phyloP scores from a whole-genome alignment of 1,140 invertebrate species.

The Heliconius himera region DNA sequence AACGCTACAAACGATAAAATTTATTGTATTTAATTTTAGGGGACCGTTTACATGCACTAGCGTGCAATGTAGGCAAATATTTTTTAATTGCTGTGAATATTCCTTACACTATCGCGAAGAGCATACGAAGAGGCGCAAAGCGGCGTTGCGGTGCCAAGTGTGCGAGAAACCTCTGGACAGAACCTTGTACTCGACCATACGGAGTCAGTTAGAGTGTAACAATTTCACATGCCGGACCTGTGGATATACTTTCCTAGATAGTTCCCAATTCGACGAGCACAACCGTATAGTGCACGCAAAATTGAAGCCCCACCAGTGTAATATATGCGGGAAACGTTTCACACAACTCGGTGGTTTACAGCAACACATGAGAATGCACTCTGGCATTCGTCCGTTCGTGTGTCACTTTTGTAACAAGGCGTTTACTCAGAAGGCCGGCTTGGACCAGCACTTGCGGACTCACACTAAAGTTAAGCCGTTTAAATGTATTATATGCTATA shows the following conservation, averaged over 20 bases:
- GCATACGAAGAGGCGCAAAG: constrained; percentile 73
- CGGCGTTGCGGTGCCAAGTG: constrained; percentile 74
- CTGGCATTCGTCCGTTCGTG: constrained; percentile 91
- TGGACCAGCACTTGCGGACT: constrained; percentile 85
- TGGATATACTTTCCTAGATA: constrained; percentile 73
- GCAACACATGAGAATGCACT: constrained; percentile 84
- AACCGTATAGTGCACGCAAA: constrained; percentile 79
- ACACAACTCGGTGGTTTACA: constrained; percentile 76
- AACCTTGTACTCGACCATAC: constrained; percentile 45
- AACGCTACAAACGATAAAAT: background rate
- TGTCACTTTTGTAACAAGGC: constrained; percentile 92
- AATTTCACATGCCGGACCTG: constrained; percentile 69
- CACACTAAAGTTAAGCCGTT: constrained; percentile 86
- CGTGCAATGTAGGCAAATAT: constrained; percentile 67
- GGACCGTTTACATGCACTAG: constrained; percentile 76
- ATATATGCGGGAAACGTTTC: constrained; percentile 74
- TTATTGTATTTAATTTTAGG: constrained; percentile 43
- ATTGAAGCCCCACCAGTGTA: constrained; percentile 73
- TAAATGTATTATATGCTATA: constrained; percentile 86
- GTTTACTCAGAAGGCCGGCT: constrained; percentile 89
- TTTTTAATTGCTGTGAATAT: constrained; percentile 77
- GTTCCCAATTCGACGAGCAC: constrained; percentile 75
- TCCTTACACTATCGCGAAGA: constrained; percentile 74
- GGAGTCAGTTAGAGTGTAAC: constrained; percentile 37
- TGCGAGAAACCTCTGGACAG: constrained; percentile 75